These are phyloP conservation scores for Leucophenga montana DNA, from an alignment of 2,888 invertebrate genomes.

Conservation along the genomic window DNA sequence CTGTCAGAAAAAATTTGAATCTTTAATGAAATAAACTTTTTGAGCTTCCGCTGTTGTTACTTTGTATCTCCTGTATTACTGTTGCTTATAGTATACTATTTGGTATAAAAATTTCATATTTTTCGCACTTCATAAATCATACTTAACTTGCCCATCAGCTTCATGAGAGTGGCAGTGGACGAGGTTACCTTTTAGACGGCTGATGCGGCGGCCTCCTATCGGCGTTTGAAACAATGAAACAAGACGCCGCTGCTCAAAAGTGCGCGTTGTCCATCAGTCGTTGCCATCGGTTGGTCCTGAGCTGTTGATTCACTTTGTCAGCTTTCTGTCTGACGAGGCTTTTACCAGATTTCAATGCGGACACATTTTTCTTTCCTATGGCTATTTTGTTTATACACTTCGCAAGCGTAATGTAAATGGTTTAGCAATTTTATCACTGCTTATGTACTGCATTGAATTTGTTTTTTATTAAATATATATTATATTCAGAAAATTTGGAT, in stretches of 20 bases:
- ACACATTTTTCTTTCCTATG: slow-evolving; percentile 3
- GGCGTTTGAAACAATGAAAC: no score
- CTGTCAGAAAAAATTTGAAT: slow-evolving; percentile 21
- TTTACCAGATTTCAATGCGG: background rate
- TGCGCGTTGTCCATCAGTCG: no score
- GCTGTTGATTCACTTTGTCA: background rate
- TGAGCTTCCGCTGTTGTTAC: background rate
- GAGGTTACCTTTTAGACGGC: background rate
- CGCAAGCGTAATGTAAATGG: no score
- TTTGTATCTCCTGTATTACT: background rate
- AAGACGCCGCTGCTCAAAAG: background rate
- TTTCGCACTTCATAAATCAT: slow-evolving; percentile 26
- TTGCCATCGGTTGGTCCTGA: background rate
- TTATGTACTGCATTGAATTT: no score
- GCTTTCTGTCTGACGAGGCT: background rate
- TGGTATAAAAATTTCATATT: background rate
- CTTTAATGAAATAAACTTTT: slow-evolving; percentile 13
- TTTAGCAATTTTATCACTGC: no score
- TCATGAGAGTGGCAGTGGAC: background rate
- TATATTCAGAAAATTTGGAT: no score
- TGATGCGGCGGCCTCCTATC: no score
- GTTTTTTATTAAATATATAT: no score
- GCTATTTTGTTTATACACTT: background rate
- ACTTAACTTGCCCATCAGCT: slow-evolving; percentile 11
- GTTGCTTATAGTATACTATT: background rate